These are phyloP conservation scores for Amiota minor DNA, from an alignment of 2,888 invertebrate species.

Conservation along the genomic window DNA sequence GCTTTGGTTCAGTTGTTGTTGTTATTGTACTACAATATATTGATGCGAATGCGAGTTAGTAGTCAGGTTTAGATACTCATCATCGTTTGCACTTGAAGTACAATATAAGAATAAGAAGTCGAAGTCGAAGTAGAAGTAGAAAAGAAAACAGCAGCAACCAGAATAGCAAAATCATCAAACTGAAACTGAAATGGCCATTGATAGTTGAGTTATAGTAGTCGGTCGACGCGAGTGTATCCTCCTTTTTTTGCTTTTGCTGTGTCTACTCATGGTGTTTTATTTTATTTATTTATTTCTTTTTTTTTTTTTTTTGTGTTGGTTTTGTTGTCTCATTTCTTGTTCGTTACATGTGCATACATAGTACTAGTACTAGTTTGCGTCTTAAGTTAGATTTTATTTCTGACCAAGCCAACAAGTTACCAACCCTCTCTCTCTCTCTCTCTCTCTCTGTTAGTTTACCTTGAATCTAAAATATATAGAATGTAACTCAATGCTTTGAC, in stretches of 20 bases:
- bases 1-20: not conserved
- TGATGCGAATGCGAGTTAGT: too few relatives aligned
- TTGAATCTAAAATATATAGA: too few relatives aligned
- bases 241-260: not conserved
- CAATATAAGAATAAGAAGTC: not conserved
- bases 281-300: not conserved
- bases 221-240: not conserved
- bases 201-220: not conserved
- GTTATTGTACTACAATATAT: not conserved
- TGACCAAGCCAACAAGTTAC: too few relatives aligned
- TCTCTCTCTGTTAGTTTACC: too few relatives aligned
- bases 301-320: not conserved
- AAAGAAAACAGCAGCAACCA: not conserved
- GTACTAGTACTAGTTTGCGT: too few relatives aligned
- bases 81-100: conserved; percentile 15
- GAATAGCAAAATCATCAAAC: conserved; percentile 19
- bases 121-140: not conserved
- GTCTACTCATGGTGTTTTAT: not conserved
- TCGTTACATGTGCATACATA: too few relatives aligned
- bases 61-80: too few relatives aligned
- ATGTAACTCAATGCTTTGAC: too few relatives aligned
- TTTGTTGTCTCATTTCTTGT: not conserved
- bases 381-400: too few relatives aligned
- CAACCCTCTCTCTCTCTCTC: too few relatives aligned
- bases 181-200: conserved; percentile 11